These are phyloP conservation scores for Plecturocebus donacophilus DNA, from an alignment of 2,113 vertebrate species.

Conservation along the genomic window DNA sequence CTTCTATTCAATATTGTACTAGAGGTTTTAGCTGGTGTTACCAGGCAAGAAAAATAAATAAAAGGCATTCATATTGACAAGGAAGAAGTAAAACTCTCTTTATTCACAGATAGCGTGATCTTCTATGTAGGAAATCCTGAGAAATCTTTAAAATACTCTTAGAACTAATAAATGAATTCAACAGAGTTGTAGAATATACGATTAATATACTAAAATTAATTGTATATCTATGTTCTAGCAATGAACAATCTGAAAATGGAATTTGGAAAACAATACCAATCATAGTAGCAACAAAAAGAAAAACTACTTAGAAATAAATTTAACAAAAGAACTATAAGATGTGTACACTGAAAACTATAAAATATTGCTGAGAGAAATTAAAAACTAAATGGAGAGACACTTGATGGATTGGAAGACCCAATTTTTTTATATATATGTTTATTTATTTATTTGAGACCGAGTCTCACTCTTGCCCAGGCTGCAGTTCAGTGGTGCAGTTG, in stretches of 20 bases:
- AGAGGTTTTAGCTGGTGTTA: not conserved
- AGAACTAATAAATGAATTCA: conserved; percentile 24
- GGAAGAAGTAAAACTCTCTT: conserved; percentile 34
- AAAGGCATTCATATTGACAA: conserved; percentile 9
- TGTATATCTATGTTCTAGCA: not conserved
- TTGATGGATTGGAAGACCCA: not conserved
- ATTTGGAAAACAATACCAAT: conserved; percentile 10
- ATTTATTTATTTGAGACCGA: too few species aligned
- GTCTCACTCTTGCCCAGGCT: too few species aligned
- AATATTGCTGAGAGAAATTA: conserved; percentile 10
- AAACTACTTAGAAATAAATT: conserved; percentile 36
- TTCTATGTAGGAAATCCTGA: conserved; percentile 15
- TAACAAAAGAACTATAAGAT: not conserved
- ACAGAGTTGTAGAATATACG: not conserved
- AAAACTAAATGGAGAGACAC: not conserved
- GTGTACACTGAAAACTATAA: not conserved
- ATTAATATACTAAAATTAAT: not conserved
- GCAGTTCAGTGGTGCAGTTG: too few species aligned
- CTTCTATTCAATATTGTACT: not conserved
- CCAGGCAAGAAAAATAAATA: not conserved
- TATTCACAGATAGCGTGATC: not conserved
- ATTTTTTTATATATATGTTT: too few species aligned
- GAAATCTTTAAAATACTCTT: conserved; percentile 26
- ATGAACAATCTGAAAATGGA: not conserved
- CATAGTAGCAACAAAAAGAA: conserved; percentile 11